Evolutionary conservation across 2,888 invertebrate species (phyloP).

Genomic region (Cabera pusaria): DNA sequence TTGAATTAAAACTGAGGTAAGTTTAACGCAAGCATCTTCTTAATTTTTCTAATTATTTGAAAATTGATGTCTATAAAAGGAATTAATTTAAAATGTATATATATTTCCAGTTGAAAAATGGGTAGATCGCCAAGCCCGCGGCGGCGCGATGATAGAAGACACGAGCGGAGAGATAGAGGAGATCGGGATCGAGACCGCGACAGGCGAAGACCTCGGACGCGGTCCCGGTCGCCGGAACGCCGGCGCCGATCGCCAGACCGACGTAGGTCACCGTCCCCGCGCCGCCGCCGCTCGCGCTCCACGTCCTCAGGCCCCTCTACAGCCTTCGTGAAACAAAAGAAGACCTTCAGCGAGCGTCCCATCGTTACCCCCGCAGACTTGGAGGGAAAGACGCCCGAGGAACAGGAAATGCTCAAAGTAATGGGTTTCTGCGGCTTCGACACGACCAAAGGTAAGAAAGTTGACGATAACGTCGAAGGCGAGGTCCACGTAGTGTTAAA

Average conservation of each 20-base stretch:
- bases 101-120: conserved; percentile 51
- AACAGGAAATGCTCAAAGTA: conserved; percentile 96
- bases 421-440: conserved; percentile 99
- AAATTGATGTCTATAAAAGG: no score
- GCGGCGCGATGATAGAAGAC: conserved; percentile 68
- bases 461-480: conserved; percentile 96
- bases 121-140: conserved; percentile 78
- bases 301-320: conserved; percentile 65
- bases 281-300: conserved; percentile 60
- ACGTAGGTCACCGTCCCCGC: conserved; percentile 48
- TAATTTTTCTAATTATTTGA: no score
- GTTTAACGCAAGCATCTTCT: conserved; percentile 13
- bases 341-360: conserved; percentile 83
- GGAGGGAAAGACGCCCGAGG: conserved; percentile 95
- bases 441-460: conserved; percentile 97
- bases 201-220: conserved; percentile 65
- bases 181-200: conserved; percentile 71
- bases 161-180: conserved; percentile 58
- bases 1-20: conserved; percentile 67
- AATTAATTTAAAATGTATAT: no score
- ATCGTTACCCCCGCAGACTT: conserved; percentile 92
- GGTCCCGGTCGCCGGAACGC: conserved; percentile 70
- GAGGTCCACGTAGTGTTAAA: conserved; percentile 97
- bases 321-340: conserved; percentile 66
- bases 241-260: conserved; percentile 73